A percentile compares a stretch with the other conserved stretches of the same genome.
Conservation (phyloP, 1,140 invertebrate species). For the Macrostomum lignano region DNA sequence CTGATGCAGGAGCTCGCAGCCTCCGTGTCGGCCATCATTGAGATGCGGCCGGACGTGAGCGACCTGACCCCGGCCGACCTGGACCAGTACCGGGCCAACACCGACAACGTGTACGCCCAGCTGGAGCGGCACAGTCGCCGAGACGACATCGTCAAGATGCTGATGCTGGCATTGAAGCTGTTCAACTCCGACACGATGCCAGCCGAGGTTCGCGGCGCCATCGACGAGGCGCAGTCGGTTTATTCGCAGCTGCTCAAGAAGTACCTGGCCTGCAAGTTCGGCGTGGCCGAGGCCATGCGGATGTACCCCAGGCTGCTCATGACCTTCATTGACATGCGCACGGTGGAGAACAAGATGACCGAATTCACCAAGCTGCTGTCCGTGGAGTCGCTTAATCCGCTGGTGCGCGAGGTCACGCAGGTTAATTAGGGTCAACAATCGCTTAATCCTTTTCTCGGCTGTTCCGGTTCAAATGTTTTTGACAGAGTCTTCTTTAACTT, state of each 20-base stretch:
- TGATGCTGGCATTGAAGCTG: constrained; percentile 1
- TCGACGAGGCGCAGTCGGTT: constrained; percentile 28
- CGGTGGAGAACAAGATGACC: constrained; percentile 32
- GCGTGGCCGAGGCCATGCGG: constrained; percentile 14
- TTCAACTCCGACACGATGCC: background rate
- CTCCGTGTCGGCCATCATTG: too few species aligned
- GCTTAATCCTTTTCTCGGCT: too few species aligned
- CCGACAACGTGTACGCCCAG: background rate
- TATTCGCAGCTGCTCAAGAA: constrained; percentile 29
- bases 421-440: too few species aligned
- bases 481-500: too few species aligned
- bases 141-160: constrained; percentile 2
- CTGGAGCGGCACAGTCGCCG: background rate
- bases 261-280: constrained; percentile 30
- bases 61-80: background rate
- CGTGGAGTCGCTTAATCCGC: constrained; percentile 24
- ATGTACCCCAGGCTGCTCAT: constrained; percentile 32
- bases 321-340: constrained; percentile 31
- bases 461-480: too few species aligned
- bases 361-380: constrained; percentile 27
- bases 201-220: constrained; percentile 8
- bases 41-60: too few species aligned
- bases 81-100: constrained; percentile 4
- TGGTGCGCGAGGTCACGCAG: constrained; percentile 29
- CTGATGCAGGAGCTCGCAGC: too few species aligned